Evolutionary conservation across 2,113 vertebrate genomes (phyloP).

Genomic region (Sclerurus mexicanus): DNA sequence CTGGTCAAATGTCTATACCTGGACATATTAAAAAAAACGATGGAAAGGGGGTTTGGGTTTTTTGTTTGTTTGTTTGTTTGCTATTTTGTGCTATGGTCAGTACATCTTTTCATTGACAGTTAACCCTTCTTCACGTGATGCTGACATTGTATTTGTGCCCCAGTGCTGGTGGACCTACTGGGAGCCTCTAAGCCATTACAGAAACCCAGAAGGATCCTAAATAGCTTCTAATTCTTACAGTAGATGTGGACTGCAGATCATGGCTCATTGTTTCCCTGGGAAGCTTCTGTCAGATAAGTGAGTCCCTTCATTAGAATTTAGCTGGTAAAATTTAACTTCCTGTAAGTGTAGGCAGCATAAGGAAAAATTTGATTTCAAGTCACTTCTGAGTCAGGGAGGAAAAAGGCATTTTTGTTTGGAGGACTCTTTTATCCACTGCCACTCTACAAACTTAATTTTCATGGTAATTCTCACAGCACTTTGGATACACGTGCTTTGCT

Average conservation of each 20-base stretch:
- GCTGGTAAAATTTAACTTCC: neutral
- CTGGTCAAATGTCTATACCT: neutral
- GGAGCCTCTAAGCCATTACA: neutral
- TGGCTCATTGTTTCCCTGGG: neutral
- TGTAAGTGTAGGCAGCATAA: neutral
- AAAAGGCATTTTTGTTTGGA: neutral
- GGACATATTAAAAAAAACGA: neutral
- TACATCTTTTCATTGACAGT: neutral
- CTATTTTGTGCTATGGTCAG: neutral
- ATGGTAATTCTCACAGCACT: neutral
- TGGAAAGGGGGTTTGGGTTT: accelerated
- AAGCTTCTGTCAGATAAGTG: neutral
- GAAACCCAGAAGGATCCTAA: neutral
- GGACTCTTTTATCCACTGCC: neutral
- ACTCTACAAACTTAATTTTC: neutral
- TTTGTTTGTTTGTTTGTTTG: neutral
- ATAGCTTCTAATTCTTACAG: neutral
- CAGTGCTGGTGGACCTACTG: neutral
- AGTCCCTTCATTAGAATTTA: neutral
- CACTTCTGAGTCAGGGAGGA: neutral
- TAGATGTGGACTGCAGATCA: neutral
- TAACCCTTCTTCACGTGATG: neutral
- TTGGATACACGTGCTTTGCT: neutral
- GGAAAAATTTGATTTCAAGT: neutral
- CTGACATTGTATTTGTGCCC: neutral